phyloP scores from a whole-genome alignment of 2,113 vertebrate genomes.

The Tichodroma muraria region DNA sequence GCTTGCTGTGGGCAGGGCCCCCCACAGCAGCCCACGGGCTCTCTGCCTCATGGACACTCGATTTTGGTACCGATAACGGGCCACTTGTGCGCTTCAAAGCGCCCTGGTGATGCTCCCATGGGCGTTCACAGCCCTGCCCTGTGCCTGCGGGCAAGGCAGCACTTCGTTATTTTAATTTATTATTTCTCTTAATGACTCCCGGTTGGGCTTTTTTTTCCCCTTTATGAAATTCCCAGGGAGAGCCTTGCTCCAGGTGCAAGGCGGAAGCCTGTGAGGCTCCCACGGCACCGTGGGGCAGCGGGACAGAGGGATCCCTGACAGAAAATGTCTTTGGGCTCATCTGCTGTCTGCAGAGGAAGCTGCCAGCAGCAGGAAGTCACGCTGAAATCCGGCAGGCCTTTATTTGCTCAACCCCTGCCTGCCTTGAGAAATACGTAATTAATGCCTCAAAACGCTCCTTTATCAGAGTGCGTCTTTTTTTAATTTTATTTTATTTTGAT shows the following conservation, averaged over 20 bases:
- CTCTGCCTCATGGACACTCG: not conserved
- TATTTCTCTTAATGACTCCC: not conserved
- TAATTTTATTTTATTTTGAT: not conserved
- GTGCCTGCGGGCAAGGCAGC: constrained; percentile 1
- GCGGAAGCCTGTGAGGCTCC: not conserved
- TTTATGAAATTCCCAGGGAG: constrained; percentile 9
- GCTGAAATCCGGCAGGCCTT: constrained; percentile 49
- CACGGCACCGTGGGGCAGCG: accelerated
- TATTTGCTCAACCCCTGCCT: constrained; percentile 60
- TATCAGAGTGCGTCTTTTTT: not conserved
- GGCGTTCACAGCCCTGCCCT: constrained; percentile 27
- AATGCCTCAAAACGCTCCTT: not conserved
- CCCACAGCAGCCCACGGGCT: accelerated
- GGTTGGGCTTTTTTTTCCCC: not conserved
- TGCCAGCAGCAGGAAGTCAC: constrained; percentile 55
- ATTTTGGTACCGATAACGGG: not conserved
- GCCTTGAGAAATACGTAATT: constrained; percentile 41
- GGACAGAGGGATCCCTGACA: not conserved
- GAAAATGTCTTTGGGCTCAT: constrained; percentile 33
- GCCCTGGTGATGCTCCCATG: not conserved
- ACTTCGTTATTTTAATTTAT: not conserved
- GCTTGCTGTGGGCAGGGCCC: not conserved
- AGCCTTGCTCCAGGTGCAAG: not conserved
- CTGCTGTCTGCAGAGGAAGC: constrained; percentile 28
- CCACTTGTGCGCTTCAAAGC: not conserved